Percentiles rank a stretch among this genome's conserved stretches.
These are phyloP conservation scores for Mya arenaria DNA, from an alignment of 1,140 invertebrate genomes.

Conservation along the genomic window DNA sequence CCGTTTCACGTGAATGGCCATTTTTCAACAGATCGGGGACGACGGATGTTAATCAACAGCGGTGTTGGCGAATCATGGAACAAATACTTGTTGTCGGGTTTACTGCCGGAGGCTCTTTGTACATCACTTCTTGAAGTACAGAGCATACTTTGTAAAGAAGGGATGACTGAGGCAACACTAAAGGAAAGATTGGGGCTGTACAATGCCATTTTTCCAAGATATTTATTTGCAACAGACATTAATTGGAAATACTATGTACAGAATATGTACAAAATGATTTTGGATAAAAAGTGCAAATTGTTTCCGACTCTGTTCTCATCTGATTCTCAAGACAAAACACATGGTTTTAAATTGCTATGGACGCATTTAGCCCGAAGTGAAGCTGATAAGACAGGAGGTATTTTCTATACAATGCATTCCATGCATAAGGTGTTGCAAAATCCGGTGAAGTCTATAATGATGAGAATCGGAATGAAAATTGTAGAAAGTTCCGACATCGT, in stretches of 20 bases:
- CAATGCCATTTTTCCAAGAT: neutral
- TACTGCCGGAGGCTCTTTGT: neutral
- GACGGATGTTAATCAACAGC: neutral
- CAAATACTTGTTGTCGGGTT: neutral
- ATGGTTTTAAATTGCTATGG: too few relatives aligned
- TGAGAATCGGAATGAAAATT: neutral
- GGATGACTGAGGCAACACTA: neutral
- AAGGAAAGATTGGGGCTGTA: neutral
- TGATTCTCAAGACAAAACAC: too few relatives aligned
- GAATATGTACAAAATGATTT: neutral
- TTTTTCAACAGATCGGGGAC: neutral
- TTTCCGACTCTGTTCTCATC: neutral
- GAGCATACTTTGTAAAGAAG: neutral
- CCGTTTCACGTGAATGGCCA: neutral
- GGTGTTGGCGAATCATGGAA: neutral
- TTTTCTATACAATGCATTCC: neutral
- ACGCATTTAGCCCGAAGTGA: neutral
- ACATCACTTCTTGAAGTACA: neutral
- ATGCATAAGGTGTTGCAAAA: neutral
- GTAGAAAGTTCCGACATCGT: too few relatives aligned
- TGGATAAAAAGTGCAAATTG: neutral
- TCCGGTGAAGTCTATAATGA: neutral
- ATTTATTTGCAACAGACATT: neutral
- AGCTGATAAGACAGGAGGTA: neutral
- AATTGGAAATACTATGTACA: neutral